A percentile compares a stretch with the other conserved stretches of the same genome.
phyloP scores from a whole-genome alignment of 2,113 vertebrate species.

The Kryptolebias marmoratus region DNA sequence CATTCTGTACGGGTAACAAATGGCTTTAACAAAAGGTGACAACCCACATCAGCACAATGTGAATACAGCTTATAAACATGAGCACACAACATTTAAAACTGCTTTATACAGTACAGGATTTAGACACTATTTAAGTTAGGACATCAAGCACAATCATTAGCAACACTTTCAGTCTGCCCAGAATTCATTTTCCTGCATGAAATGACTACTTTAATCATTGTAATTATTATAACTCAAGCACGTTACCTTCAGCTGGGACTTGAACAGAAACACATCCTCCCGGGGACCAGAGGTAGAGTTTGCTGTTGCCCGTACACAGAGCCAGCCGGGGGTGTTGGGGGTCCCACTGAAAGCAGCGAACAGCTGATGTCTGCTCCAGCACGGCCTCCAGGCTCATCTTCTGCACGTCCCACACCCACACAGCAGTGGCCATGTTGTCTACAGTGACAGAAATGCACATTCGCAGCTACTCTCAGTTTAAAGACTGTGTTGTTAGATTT shows the following conservation, averaged over 20 bases:
- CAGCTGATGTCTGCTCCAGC: conserved; percentile 85
- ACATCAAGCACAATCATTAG: too few relatives aligned
- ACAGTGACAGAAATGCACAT: conserved; percentile 10
- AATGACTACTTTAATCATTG: neutral
- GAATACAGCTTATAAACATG: neutral
- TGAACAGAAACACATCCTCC: conserved; percentile 88
- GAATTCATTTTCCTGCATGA: too few relatives aligned
- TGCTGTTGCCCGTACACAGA: conserved; percentile 86
- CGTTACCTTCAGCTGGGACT: conserved; percentile 88
- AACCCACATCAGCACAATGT: neutral
- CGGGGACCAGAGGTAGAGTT: conserved; percentile 91
- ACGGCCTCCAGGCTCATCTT: conserved; percentile 86
- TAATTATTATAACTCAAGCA: neutral
- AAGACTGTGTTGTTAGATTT: neutral
- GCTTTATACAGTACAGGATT: too few relatives aligned
- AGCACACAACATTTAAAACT: too few relatives aligned
- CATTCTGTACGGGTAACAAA: neutral
- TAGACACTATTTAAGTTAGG: too few relatives aligned
- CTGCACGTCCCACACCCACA: conserved; percentile 95
- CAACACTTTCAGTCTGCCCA: too few relatives aligned
- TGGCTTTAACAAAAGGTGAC: neutral
- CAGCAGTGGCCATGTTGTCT: conserved; percentile 88
- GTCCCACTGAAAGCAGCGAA: conserved; percentile 93
- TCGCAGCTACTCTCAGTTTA: conserved; percentile 3
- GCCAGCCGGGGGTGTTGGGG: conserved; percentile 87